Base-by-base conservation (phyloP, 2,113 vertebrate species). In the Larimichthys polyactis region DNA sequence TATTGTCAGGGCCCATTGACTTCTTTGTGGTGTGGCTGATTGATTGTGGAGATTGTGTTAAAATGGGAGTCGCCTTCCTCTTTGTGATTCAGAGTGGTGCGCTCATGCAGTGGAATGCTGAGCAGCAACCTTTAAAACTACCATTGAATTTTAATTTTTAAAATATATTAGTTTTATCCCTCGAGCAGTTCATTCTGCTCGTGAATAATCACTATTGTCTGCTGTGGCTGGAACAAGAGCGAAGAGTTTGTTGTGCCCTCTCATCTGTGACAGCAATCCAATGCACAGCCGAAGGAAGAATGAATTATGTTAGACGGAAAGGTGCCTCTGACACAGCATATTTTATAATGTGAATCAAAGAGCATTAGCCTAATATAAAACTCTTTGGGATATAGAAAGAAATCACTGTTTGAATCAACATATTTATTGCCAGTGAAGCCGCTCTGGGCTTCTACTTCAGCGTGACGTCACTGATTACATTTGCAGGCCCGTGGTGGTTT, bases 1-100 rank as follows among this genome's bases (percentile, higher is more conserved):
- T 86, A 84, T 89, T 90, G 90, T 92, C 90, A 91, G 67, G 89
- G 89, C 86, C 81, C 90, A 92, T 94, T 92, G 92, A 87, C 90
- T 93, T 85, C 88, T 92, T 84, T 90, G 90, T 90, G 76, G 78
- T 54, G 63, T 70, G 75, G 78, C 86, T 90, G 92, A 93, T 92
- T 87, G 92, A 91, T 91, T 87, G 90, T 87, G 16, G 44, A 87
- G 85, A 90, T 87, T 79, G 85, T 90, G 87, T 82, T 85, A 70
- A 89, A 91, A 89, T 75, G 74, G 64, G 54, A 85, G 75, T 24
- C 20, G 57, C 79, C 36, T 8, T 8, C 72, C 79, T 89, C 78
- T 85, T 85, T 91, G 76, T 79, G 72, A 91, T 89, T 90, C 80
- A 87, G 52, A 87, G 78, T 58, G 46, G 70, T 63, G 32, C 12